Conservation (phyloP, 2,797 vertebrate species). For the Karalla daura region DNA sequence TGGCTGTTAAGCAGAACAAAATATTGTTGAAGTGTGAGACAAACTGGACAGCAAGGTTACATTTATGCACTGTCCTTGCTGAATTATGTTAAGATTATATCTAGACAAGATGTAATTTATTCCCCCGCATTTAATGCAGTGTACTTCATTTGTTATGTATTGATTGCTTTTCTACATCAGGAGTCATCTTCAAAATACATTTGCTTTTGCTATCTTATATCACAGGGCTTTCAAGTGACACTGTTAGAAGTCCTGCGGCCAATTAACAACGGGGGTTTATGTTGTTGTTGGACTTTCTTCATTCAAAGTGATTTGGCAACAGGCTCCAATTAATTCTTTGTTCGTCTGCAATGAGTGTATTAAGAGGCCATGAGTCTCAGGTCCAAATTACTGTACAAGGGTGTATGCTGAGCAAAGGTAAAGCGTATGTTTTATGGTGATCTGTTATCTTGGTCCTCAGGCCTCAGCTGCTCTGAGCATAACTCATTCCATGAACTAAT, state of each 20-base stretch:
- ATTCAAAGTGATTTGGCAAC: not conserved
- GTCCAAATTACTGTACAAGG: slow-evolving; percentile 14
- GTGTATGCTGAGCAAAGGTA: slow-evolving; percentile 17
- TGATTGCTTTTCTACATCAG: not conserved
- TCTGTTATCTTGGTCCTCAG: slow-evolving; percentile 25
- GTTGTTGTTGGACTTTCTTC: not conserved
- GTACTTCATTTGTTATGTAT: not conserved
- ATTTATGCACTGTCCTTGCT: slow-evolving; percentile 1
- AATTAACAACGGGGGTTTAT: not conserved
- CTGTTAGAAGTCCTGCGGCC: not conserved
- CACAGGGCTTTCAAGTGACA: not conserved
- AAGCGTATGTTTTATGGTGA: slow-evolving; percentile 45
- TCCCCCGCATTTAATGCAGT: not conserved
- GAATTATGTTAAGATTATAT: not conserved
- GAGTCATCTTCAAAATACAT: too few species aligned
- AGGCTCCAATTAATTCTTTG: not conserved
- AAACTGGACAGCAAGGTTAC: slow-evolving; percentile 18
- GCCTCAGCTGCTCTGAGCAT: slow-evolving; percentile 38
- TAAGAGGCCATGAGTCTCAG: slow-evolving; percentile 6
- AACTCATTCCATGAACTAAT: slow-evolving; percentile 44
- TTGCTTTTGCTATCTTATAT: not conserved
- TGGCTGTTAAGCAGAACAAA: slow-evolving; percentile 26
- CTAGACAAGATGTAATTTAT: not conserved
- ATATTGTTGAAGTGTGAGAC: slow-evolving; percentile 22
- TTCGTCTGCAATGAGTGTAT: not conserved